phyloP scores from a whole-genome alignment of 2,888 invertebrate species.

The Trachelus stipa region DNA sequence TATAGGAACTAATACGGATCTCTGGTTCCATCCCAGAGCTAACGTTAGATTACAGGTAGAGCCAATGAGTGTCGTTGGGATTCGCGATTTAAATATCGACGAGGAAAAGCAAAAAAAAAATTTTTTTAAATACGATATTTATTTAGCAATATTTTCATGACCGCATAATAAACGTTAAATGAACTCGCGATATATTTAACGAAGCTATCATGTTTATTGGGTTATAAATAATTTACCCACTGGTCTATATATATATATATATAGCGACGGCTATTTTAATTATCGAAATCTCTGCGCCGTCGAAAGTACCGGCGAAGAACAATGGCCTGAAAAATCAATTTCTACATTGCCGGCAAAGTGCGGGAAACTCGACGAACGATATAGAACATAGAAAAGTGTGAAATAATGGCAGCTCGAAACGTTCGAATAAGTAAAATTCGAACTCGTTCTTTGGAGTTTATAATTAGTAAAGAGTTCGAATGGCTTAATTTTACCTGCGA shows the following conservation, averaged over 20 bases:
- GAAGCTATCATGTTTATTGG: background rate
- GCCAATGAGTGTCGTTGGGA: background rate
- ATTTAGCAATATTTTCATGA: too few relatives aligned
- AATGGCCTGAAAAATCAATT: background rate
- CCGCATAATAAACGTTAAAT: background rate
- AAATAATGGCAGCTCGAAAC: constrained; percentile 14
- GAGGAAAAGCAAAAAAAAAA: background rate
- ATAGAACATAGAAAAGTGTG: constrained; percentile 27
- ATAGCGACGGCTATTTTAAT: background rate
- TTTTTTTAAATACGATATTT: too few relatives aligned
- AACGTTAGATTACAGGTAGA: background rate
- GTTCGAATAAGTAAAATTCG: background rate
- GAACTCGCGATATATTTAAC: background rate
- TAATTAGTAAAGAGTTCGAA: background rate
- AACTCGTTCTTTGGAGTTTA: background rate
- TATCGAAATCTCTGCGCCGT: background rate
- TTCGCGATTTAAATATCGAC: background rate
- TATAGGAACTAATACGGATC: background rate
- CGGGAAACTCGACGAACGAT: constrained; percentile 23
- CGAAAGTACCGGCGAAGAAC: background rate
- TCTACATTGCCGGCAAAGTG: constrained; percentile 8
- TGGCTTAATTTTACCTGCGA: background rate
- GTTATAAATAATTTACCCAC: background rate
- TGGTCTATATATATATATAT: too few relatives aligned
- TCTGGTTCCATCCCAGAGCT: too few relatives aligned